A percentile compares a stretch with the other conserved stretches of the same genome.
These are phyloP conservation scores for Ophion ventricosus DNA, from an alignment of 2,888 invertebrate species.

Conservation along the genomic window DNA sequence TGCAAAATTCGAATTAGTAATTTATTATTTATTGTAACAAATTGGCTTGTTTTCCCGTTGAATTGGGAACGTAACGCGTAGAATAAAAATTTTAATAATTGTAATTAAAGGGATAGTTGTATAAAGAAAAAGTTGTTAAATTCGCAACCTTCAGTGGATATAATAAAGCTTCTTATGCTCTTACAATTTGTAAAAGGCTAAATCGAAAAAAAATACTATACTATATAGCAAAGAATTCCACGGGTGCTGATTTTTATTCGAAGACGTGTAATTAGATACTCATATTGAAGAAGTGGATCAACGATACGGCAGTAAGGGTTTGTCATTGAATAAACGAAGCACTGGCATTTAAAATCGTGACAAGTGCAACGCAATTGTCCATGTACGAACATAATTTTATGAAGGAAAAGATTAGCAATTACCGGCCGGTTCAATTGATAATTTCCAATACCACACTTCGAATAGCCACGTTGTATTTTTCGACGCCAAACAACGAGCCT, in stretches of 20 bases:
- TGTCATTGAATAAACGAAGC: not conserved
- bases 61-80: slow-evolving; percentile 11
- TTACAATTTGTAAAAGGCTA: not conserved
- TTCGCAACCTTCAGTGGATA: not conserved
- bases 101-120: not conserved
- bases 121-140: not conserved
- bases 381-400: not conserved
- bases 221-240: not conserved
- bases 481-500: not conserved
- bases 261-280: not conserved
- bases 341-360: not conserved
- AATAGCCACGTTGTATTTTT: not conserved
- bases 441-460: not conserved
- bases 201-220: not conserved
- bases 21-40: slow-evolving; percentile 23
- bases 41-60: not conserved
- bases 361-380: not conserved
- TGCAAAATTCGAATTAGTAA: slow-evolving; percentile 6
- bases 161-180: not conserved
- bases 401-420: not conserved
- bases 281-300: not conserved
- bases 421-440: not conserved
- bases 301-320: not conserved
- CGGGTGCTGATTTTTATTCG: not conserved
- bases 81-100: not conserved